Evolutionary conservation across 2,888 invertebrate genomes (phyloP).

Genomic region (Thysanoteuthis rhombus): DNA sequence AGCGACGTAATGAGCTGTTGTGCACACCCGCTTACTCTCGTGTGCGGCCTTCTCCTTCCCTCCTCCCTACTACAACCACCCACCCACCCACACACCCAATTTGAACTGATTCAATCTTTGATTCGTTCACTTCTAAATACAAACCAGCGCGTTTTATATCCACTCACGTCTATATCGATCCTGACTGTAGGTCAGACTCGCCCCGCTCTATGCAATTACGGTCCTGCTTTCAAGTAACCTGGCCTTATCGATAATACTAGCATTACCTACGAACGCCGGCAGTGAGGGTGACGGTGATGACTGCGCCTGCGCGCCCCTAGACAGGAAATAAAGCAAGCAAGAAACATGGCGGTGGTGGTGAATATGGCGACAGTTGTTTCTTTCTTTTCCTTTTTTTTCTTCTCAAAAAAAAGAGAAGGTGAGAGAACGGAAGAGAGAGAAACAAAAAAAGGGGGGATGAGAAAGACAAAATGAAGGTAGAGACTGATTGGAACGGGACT

Average conservation of each 20-base stretch:
- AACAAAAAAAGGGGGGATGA: too few species aligned
- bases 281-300: not conserved
- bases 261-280: not conserved
- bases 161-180: not conserved
- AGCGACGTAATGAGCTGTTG: not conserved
- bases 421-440: too few species aligned
- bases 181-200: not conserved
- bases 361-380: not conserved
- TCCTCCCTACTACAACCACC: too few species aligned
- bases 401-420: too few species aligned
- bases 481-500: too few species aligned
- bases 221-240: not conserved
- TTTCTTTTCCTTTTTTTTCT: too few species aligned
- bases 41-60: not conserved
- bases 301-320: not conserved
- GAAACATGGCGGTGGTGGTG: not conserved
- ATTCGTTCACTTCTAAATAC: not conserved
- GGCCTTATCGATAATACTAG: not conserved
- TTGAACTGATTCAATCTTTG: slow-evolving; percentile 12
- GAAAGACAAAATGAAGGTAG: too few species aligned
- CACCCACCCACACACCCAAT: not conserved
- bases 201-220: not conserved
- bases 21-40: not conserved
- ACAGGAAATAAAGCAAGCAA: not conserved
- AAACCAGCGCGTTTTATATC: not conserved